A percentile compares a stretch with the other conserved stretches of the same genome.
Evolutionary conservation across 1,140 invertebrate genomes (phyloP).

Genomic region (Diorhabda carinulata): DNA sequence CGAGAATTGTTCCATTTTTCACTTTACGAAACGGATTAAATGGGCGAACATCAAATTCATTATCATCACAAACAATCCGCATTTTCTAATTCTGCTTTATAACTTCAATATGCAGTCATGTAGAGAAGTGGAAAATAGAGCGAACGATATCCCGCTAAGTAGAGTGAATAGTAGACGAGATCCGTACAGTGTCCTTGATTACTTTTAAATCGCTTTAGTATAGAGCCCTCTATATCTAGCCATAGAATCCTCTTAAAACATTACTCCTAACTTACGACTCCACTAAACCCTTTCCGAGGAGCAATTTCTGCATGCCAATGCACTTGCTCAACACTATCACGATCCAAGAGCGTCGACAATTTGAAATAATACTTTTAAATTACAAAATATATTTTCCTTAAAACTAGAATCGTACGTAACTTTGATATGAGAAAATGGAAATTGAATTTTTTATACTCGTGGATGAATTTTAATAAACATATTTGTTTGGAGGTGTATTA

Average conservation of each 20-base stretch:
- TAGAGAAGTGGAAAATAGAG: background rate
- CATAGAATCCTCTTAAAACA: slow-evolving; percentile 2
- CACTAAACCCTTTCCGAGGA: background rate
- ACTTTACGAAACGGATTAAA: too few relatives aligned
- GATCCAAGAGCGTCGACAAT: background rate
- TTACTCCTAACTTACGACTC: background rate
- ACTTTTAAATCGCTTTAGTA: slow-evolving; percentile 2
- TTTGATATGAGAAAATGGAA: too few relatives aligned
- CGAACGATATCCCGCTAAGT: background rate
- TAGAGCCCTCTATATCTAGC: background rate
- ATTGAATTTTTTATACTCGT: too few relatives aligned
- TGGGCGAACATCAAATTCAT: too few relatives aligned
- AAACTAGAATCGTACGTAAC: too few relatives aligned
- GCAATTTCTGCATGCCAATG: slow-evolving; percentile 1
- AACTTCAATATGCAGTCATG: background rate
- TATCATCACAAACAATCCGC: too few relatives aligned
- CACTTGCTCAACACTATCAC: background rate
- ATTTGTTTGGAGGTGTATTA: too few relatives aligned
- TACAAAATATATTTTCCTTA: too few relatives aligned
- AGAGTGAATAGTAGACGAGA: background rate
- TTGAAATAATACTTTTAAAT: too few relatives aligned
- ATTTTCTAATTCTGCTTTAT: background rate
- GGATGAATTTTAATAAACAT: too few relatives aligned
- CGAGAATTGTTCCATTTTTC: too few relatives aligned
- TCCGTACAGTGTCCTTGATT: background rate